phyloP scores from a whole-genome alignment of 2,888 invertebrate genomes.

The Fragum whitleyi region DNA sequence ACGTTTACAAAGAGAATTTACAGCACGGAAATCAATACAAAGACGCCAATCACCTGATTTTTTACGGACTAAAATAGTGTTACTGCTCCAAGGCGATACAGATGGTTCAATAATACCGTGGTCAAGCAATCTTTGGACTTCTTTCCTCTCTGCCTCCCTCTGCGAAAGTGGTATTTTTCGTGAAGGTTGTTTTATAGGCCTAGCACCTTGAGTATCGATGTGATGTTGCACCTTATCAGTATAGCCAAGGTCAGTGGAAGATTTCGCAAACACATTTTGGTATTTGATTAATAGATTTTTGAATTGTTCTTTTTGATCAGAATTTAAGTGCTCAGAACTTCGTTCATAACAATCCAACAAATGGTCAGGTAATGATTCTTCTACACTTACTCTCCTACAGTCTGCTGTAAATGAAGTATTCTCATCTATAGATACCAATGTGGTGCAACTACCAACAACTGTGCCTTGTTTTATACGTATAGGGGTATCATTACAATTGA shows the following conservation, averaged over 20 bases:
- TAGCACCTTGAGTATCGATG: conserved; percentile 20
- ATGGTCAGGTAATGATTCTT: conserved; percentile 15
- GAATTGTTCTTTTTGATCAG: conserved; percentile 29
- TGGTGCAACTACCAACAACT: not conserved
- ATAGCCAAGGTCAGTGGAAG: conserved; percentile 38
- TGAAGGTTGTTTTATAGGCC: conserved; percentile 28
- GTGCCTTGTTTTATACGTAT: not conserved
- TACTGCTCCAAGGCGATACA: conserved; percentile 42
- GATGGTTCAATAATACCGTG: conserved; percentile 36
- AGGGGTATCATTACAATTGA: conserved; percentile 2
- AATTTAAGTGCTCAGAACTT: conserved; percentile 20
- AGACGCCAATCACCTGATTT: conserved; percentile 45
- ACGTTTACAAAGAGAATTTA: conserved; percentile 45
- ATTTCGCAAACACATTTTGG: conserved; percentile 35
- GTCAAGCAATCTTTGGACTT: conserved; percentile 38
- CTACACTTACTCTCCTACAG: not conserved
- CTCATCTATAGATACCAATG: not conserved
- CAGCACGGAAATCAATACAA: conserved; percentile 46
- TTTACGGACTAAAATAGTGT: conserved; percentile 47
- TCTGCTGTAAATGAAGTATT: not conserved
- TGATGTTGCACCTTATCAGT: conserved; percentile 28
- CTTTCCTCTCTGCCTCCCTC: conserved; percentile 31
- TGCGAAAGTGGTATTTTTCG: conserved; percentile 18
- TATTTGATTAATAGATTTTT: conserved; percentile 45
- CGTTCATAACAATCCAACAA: conserved; percentile 33